Conservation (phyloP, 2,888 invertebrate species). For the Tineola bisselliella region DNA sequence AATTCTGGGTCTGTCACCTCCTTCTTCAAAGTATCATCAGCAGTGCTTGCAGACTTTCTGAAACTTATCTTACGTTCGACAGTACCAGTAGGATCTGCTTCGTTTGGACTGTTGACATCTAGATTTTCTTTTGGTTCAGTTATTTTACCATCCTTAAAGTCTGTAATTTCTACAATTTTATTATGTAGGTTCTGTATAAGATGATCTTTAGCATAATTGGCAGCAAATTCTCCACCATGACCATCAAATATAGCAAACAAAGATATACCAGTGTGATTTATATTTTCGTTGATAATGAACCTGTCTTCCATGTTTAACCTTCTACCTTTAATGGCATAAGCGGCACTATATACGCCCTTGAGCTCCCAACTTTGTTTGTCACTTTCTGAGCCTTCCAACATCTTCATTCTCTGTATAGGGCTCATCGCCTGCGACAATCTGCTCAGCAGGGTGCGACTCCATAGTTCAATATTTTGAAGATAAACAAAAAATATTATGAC, state of each 20-base stretch:
- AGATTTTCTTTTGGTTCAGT: conserved; percentile 35
- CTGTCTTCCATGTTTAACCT: conserved; percentile 94
- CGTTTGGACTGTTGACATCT: conserved; percentile 52
- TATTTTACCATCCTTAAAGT: conserved; percentile 70
- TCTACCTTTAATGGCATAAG: conserved; percentile 90
- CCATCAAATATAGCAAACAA: conserved; percentile 95
- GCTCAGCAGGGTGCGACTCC: conserved; percentile 80
- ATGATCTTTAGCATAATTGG: conserved; percentile 90
- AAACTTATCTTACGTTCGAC: conserved; percentile 73
- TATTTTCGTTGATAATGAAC: conserved; percentile 87
- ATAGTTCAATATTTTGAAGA: conserved; percentile 83
- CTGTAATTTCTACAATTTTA: conserved; percentile 78
- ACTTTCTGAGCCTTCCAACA: conserved; percentile 63
- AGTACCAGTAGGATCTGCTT: conserved; percentile 34
- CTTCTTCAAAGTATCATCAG: conserved; percentile 65
- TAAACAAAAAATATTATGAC: conserved; percentile 80
- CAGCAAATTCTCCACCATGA: conserved; percentile 95
- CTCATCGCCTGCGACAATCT: conserved; percentile 74
- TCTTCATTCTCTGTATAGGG: conserved; percentile 68
- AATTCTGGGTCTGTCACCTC: conserved; percentile 76
- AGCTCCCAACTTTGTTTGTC: conserved; percentile 79
- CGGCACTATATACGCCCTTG: conserved; percentile 79
- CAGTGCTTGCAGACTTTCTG: conserved; percentile 71
- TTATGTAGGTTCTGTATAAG: conserved; percentile 82
- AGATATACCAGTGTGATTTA: conserved; percentile 85